Base-by-base conservation (phyloP, 2,888 invertebrate genomes). In the Thalpophila matura region DNA sequence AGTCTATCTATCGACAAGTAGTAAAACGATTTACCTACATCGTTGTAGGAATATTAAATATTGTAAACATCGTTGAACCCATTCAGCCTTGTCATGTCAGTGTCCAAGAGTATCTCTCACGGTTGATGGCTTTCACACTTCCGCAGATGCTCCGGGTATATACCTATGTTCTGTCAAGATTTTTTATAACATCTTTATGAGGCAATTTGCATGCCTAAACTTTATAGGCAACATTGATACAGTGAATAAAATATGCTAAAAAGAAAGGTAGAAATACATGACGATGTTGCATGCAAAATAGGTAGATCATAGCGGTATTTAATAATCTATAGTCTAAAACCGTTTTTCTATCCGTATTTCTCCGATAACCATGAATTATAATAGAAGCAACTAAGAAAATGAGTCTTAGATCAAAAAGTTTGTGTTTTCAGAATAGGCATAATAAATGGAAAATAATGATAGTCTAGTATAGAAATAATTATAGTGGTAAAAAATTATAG, bases 21-120 rank as follows among this genome's bases (percentile, higher is more conserved):
- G 60, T 60, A 51, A 65, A 66, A 18, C 37, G 50, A 65, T 70
- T 72, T 72, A 65, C 73, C 60, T 60, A 51, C 55, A 60, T 60
- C 60, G 29, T 46, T 33, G 55, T 9, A 55, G 40, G 74, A 74
- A 72, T 68, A 74, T 67, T 67, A 67, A 74, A 40, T 63, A 67
- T 43, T 56, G 43, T 50, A 31, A 61, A 37, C 50, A 67, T 29
- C 20, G 20, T 40, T 49, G 37, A 59, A 64, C 46, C 45, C 70
- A 56, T 24, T 56, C 67, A 74, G 24, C 74, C 74, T 68, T 72
- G 68, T n/a, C n/a, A n/a, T n/a, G n/a, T n/a, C n/a, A n/a, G n/a
- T n/a, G n/a, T 38, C 33, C 46, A 24, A 37, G 22, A 14, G 27
- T 51, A 37, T 24, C 27, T 56, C 43, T 60, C 60, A 47, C 43